These are phyloP conservation scores for Gymnothorax javanicus DNA, from an alignment of 2,797 vertebrate species.

Conservation along the genomic window DNA sequence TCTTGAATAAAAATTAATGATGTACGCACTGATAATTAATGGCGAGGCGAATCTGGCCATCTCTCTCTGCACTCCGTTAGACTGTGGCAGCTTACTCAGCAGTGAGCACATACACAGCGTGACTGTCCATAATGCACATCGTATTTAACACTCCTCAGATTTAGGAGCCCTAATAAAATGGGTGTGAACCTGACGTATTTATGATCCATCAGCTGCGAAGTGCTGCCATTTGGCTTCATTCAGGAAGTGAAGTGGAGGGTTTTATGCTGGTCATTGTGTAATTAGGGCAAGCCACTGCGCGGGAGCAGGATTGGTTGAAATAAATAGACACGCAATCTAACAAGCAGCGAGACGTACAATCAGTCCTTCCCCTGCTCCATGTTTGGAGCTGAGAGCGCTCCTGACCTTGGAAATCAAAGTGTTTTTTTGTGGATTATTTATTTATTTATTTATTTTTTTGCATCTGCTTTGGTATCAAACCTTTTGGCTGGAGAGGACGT, in stretches of 20 bases:
- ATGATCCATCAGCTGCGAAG: slow-evolving; percentile 39
- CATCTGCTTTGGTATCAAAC: too few species aligned
- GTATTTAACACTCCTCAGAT: slow-evolving; percentile 47
- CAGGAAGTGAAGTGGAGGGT: slow-evolving; percentile 36
- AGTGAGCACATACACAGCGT: too few species aligned
- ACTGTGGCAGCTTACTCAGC: too few species aligned
- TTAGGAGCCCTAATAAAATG: slow-evolving; percentile 48
- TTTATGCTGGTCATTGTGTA: slow-evolving; percentile 45
- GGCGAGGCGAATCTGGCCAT: slow-evolving; percentile 54
- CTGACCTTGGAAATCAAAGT: too few species aligned
- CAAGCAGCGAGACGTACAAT: too few species aligned
- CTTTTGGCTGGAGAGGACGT: too few species aligned
- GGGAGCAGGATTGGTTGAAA: slow-evolving; percentile 14
- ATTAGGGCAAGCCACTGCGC: slow-evolving; percentile 39
- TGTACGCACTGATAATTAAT: slow-evolving; percentile 74
- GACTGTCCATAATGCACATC: slow-evolving; percentile 43
- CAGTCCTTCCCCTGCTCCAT: too few species aligned
- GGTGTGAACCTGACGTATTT: slow-evolving; percentile 45
- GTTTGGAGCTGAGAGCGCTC: too few species aligned
- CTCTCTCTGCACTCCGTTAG: slow-evolving; percentile 39
- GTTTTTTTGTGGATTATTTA: too few species aligned
- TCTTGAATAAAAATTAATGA: slow-evolving; percentile 73
- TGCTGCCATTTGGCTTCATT: slow-evolving; percentile 40
- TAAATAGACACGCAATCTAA: background rate
- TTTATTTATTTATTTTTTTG: too few species aligned